Evolutionary conservation across 2,797 vertebrate genomes (phyloP), one percentile per base, ranked within the genome.

Genomic region (Oryzias dopingdopingensis): DNA sequence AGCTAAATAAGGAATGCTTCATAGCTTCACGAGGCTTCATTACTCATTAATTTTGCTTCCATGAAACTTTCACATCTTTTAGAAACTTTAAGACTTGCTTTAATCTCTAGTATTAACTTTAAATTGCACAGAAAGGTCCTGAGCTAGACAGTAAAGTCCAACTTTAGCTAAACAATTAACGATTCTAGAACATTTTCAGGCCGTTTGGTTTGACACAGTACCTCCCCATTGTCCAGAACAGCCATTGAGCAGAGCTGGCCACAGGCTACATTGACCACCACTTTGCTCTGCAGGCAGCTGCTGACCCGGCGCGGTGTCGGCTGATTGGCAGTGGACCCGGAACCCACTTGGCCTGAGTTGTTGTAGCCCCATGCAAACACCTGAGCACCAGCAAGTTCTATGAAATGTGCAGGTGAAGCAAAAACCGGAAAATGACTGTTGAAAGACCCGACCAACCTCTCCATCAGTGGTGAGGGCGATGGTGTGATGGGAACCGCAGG

Each of bases 161-260:
- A 24, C 24, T 20, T 24, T 42, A 49, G 17, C 14, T 16, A 5
- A 4, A 37, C 23, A 20, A 37, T 47, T 10, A n/a, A n/a, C 26
- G 18, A 37, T 4, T 14, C 6, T 10, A 45, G 6, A 57, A 41
- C 40, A 55, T 69, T 17, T 46, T 45, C 55, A 50, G 42, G 59
- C 3, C 42, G 18, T 22, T 37, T 18, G 47, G 29, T 29, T 32
- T 24, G 46, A 52, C 20, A 16, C 7, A 12, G 81, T 89, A 99
- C 97, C 94, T 99, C 96, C 66, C 97, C 97, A 7, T 93, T 96
- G 82, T 98, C 96, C 48, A 98, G 91, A 5, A 99, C 95, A 2
- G 96, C 95, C 96, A 99, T 95, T 4, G 97, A 97, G 77, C 96
- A 98, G 85, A 98, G 95, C 81, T 99, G 97, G 52, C 97, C 97